Base-by-base conservation (phyloP, 1,140 invertebrate species). In the Zaprionus tsacasi region DNA sequence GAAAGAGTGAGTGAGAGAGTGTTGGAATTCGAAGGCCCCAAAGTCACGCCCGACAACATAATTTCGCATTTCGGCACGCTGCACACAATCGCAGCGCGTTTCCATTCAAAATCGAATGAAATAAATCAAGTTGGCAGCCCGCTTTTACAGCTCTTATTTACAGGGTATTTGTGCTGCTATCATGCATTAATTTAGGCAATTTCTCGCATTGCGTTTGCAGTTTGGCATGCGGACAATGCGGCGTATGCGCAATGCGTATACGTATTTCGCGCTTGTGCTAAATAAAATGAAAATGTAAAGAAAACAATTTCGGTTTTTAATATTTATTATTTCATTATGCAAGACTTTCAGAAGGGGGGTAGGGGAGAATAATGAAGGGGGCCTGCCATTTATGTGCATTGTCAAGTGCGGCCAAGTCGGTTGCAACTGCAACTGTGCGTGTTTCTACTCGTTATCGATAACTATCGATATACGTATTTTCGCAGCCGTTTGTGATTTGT, bases 111-210 rank as follows among this genome's bases (percentile, higher is more conserved):
- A 91, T 91, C 83, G 76, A 78, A 78, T 81, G 80, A 91, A 91
- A 91, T 91, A 91, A 91, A 91, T 91, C 80, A 83, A 81, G 87
- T 81, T 79, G 76, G 71, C 73, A 79, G 68, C 87, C 70, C 80
- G 69, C 0, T n/a, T 21, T 21, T 21, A 21, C 27, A 30, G 27
- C 4, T 2, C 1, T 35, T 10, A 10, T 35, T 35, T 35, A 15
- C 40, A 45, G 40, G n/a, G n/a, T 45, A 45, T 17, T n/a, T 6
- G n/a, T n/a, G n/a, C n/a, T n/a, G n/a, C n/a, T n/a, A n/a, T n/a
- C n/a, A n/a, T n/a, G n/a, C n/a, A n/a, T n/a, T n/a, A n/a, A n/a
- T n/a, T n/a, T n/a, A n/a, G n/a, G n/a, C n/a, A n/a, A n/a, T n/a
- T n/a, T n/a, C n/a, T 15, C 6, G 6, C 40, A 7, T 43, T 21